Evolutionary conservation across 2,797 vertebrate species (phyloP), one percentile per base, ranked within the genome.

Genomic region (Phyllotis vaccarum): DNA sequence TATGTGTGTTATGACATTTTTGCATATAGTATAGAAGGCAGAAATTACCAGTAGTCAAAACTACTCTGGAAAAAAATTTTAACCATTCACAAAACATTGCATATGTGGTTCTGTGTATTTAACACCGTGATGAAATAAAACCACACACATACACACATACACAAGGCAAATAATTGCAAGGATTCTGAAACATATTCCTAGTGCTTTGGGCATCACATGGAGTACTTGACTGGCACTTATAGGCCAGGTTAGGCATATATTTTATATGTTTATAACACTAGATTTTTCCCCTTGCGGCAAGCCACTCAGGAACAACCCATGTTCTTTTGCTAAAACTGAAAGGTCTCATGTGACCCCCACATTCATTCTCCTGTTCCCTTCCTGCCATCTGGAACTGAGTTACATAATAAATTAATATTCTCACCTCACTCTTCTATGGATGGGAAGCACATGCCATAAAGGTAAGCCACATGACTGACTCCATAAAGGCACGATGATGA

Each of bases 151-250:
- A n/a, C n/a, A n/a, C n/a, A 56, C 37, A 10, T 1, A n/a, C 76
- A 5, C 5, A 1, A 7, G 3, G 40, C 29, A 24, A 64, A 76
- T 6, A 37, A 31, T 5, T 6, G 14, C 0, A 27, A 34, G 52
- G 16, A 21, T n/a, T 56, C 2, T 0, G 11, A 34, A 8, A 17
- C 49, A 1, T 0, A 1, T 46, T 56, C 66, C 70, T 49, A 0
- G 49, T 3, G 37, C 56, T 31, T 22, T 21, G 66, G 40, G 13
- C 19, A 2, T 58, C 54, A 24, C 34, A n/a, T 34, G 56, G 60
- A 70, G 31, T 17, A 0, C 52, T 24, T 24, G 81, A 52, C 58
- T 21, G 79, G 24, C 7, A 10, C 40, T 64, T 27, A 16, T 34
- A 78, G 78, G 49, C 54, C 52, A 43, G 58, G 82, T n/a, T 40